A percentile compares a stretch with the other conserved stretches of the same genome.
Evolutionary conservation across 2,888 invertebrate species (phyloP).

Genomic region (Drosophila mulleri): DNA sequence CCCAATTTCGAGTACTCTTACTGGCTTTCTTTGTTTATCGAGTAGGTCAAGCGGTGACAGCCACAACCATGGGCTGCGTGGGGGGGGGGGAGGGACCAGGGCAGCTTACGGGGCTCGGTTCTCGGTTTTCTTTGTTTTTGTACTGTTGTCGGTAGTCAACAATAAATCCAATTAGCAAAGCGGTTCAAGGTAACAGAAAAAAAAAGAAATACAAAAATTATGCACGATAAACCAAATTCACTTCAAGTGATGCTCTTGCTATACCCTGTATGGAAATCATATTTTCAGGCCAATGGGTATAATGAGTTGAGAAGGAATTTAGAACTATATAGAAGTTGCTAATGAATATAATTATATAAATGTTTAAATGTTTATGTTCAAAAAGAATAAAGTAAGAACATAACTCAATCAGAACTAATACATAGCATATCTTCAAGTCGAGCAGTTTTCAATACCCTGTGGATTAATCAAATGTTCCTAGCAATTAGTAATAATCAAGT

Average conservation of each 20-base stretch:
- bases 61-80: not conserved
- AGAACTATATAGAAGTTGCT: not conserved
- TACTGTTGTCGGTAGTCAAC: conserved; percentile 72
- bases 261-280: not conserved
- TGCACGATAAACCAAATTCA: conserved; percentile 65
- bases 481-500: no score
- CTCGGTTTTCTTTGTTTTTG: conserved; percentile 20
- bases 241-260: conserved; percentile 18
- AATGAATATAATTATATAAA: no score
- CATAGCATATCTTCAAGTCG: no score
- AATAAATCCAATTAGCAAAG: conserved; percentile 75
- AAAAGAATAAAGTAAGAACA: no score
- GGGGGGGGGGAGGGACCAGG: not conserved
- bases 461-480: no score
- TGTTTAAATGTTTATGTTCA: no score
- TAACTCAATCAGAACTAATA: no score
- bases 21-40: conserved; percentile 14
- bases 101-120: conserved; percentile 1
- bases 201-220: conserved; percentile 37
- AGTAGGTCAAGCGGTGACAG: conserved; percentile 25
- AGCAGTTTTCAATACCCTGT: no score
- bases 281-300: not conserved
- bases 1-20: conserved; percentile 3
- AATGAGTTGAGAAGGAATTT: not conserved
- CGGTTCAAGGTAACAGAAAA: conserved; percentile 67